Percentiles rank a stretch among this genome's conserved stretches.
Evolutionary conservation across 2,797 vertebrate genomes (phyloP).

Genomic region (Novumbra hubbsi): DNA sequence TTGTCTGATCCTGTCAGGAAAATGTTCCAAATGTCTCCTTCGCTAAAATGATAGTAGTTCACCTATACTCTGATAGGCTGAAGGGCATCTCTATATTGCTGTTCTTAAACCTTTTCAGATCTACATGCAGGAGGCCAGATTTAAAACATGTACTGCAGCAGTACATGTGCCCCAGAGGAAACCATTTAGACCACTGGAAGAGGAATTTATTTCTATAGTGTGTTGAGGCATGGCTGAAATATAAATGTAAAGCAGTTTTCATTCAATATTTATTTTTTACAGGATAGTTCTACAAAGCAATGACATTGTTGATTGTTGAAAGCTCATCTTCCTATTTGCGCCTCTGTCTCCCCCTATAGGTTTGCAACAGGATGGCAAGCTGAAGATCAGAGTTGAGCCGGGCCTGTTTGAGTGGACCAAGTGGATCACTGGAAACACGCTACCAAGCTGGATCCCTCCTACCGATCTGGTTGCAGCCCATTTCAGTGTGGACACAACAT

Average conservation of each 20-base stretch:
- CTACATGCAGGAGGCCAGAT: not conserved
- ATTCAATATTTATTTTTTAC: no score
- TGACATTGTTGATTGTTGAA: no score
- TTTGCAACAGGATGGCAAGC: constrained; percentile 87
- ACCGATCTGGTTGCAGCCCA: constrained; percentile 85
- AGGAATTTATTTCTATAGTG: no score
- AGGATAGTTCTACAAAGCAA: no score
- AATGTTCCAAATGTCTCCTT: not conserved
- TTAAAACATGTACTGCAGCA: no score
- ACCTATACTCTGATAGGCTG: not conserved
- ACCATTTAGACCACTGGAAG: not conserved
- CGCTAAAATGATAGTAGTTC: not conserved
- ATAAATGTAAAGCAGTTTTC: no score
- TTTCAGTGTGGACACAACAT: constrained; percentile 91
- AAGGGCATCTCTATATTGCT: not conserved
- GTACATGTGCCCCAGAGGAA: not conserved
- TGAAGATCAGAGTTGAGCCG: constrained; percentile 89
- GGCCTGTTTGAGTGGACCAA: constrained; percentile 97
- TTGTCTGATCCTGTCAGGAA: not conserved
- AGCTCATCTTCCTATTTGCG: not conserved
- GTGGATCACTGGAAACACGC: constrained; percentile 87
- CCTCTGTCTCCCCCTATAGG: constrained; percentile 64
- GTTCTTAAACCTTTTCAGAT: not conserved
- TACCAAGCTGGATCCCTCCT: constrained; percentile 88
- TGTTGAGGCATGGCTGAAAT: no score